These are phyloP conservation scores for Agriopis leucophaearia DNA, from an alignment of 2,888 invertebrate species.

Conservation along the genomic window DNA sequence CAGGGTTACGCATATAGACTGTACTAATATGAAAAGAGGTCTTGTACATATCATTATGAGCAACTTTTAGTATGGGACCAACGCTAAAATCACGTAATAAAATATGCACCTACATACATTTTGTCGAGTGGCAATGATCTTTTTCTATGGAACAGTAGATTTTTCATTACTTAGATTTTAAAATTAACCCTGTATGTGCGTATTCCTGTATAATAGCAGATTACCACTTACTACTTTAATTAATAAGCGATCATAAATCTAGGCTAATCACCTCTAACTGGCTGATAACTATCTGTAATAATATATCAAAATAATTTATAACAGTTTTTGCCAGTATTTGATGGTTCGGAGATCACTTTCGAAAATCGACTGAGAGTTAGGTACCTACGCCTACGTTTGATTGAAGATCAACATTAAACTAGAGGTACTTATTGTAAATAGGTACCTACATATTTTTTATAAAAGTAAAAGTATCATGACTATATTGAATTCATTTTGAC, in stretches of 20 bases:
- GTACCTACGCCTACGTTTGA: constrained; percentile 35
- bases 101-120: too few relatives aligned
- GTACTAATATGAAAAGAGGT: too few relatives aligned
- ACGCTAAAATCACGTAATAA: too few relatives aligned
- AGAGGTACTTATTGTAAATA: neutral
- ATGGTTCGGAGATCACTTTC: constrained; percentile 42
- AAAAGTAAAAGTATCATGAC: constrained; percentile 5
- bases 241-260: constrained; percentile 58
- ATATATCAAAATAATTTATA: constrained; percentile 54
- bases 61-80: too few relatives aligned
- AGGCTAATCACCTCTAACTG: constrained; percentile 65
- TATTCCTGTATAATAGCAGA: constrained; percentile 37
- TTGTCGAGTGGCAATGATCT: too few relatives aligned
- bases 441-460: neutral
- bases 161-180: too few relatives aligned
- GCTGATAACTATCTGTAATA: constrained; percentile 62
- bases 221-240: constrained; percentile 53
- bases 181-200: too few relatives aligned
- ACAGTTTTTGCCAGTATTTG: constrained; percentile 45
- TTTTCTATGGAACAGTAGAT: too few relatives aligned
- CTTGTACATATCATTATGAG: too few relatives aligned
- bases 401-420: constrained; percentile 21
- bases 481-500: too few relatives aligned
- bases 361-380: constrained; percentile 36
- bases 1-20: too few relatives aligned